Evolutionary conservation across 2,888 invertebrate genomes (phyloP).

Genomic region (Hirtodrosophila cameraria): DNA sequence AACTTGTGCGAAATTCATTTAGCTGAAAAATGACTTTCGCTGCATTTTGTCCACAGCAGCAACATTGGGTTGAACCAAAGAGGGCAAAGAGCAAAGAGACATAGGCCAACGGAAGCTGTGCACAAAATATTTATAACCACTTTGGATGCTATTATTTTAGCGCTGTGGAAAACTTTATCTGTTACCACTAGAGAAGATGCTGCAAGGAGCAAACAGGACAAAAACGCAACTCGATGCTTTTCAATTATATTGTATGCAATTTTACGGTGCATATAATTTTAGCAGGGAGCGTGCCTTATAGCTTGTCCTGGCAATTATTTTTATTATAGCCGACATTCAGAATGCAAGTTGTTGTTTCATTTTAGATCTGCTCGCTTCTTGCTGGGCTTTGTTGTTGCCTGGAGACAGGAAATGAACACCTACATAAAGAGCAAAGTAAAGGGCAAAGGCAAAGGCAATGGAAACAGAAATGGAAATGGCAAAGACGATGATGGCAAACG

Average conservation of each 20-base stretch:
- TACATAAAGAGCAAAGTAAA: conserved; percentile 54
- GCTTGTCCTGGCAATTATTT: conserved; percentile 73
- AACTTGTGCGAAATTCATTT: conserved; percentile 78
- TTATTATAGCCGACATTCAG: conserved; percentile 59
- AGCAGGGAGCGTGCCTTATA: conserved; percentile 59
- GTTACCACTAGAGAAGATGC: conserved; percentile 24
- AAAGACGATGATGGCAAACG: conserved; percentile 15
- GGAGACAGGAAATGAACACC: conserved; percentile 78
- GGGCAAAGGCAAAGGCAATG: conserved; percentile 13
- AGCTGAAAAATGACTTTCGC: conserved; percentile 80
- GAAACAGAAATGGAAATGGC: too few relatives aligned
- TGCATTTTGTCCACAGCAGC: conserved; percentile 58
- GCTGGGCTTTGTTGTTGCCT: conserved; percentile 32
- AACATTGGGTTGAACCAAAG: not conserved
- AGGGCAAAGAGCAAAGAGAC: conserved; percentile 11
- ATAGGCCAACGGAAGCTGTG: conserved; percentile 49
- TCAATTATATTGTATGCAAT: conserved; percentile 80
- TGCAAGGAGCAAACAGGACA: conserved; percentile 41
- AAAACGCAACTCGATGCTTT: conserved; percentile 66
- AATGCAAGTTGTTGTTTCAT: conserved; percentile 29
- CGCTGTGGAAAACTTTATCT: conserved; percentile 74
- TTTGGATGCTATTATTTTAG: conserved; percentile 77
- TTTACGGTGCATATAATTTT: conserved; percentile 74
- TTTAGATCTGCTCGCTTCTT: too few relatives aligned
- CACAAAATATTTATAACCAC: conserved; percentile 80